Conservation (phyloP, 1,140 invertebrate genomes). For the Rhopalosiphum padi region DNA sequence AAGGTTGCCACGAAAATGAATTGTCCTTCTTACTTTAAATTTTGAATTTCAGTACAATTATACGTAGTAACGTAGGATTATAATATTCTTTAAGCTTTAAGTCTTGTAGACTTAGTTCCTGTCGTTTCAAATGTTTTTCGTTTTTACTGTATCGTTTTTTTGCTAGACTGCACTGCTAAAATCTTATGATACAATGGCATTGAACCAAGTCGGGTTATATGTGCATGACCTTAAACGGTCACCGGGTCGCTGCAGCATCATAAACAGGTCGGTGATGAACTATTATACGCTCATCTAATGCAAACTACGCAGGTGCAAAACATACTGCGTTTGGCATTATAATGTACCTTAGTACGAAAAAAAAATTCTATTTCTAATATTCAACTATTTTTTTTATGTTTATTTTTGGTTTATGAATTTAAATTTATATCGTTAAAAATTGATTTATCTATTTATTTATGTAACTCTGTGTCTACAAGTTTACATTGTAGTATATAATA, state of each 20-base stretch:
- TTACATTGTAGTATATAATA: no score
- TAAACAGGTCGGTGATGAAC: background rate
- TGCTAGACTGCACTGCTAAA: background rate
- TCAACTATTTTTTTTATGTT: background rate
- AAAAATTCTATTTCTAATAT: background rate
- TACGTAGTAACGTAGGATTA: background rate
- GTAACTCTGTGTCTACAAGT: no score
- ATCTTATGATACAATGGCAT: background rate
- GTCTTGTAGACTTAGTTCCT: background rate
- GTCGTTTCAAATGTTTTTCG: background rate
- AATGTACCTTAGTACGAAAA: background rate
- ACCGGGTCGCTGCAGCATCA: background rate
- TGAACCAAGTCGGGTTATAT: background rate
- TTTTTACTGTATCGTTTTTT: background rate
- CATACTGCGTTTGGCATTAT: background rate
- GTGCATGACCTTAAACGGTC: background rate
- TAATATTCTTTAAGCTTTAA: background rate
- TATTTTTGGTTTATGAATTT: background rate
- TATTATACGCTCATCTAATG: background rate
- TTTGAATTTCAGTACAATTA: background rate
- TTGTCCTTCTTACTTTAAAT: background rate
- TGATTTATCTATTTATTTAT: background rate
- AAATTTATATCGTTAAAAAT: background rate
- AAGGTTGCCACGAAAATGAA: background rate
- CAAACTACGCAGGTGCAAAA: background rate